phyloP scores from a whole-genome alignment of 2,113 vertebrate species.

The Morone saxatilis region DNA sequence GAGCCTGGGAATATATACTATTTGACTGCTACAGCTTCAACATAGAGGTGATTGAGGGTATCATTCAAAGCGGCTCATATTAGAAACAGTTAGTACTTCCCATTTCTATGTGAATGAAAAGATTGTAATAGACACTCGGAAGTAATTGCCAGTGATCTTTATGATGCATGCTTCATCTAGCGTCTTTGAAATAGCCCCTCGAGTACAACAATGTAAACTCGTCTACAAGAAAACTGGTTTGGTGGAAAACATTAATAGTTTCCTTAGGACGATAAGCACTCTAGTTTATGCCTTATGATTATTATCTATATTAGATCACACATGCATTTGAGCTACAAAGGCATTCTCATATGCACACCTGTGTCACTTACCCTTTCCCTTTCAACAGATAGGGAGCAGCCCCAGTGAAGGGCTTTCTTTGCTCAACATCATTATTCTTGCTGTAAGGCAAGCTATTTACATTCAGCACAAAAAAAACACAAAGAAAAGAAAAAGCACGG shows the following conservation, averaged over 20 bases:
- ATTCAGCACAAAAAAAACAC: constrained; percentile 82
- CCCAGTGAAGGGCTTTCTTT: constrained; percentile 91
- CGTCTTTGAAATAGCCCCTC: constrained; percentile 40
- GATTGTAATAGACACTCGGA: constrained; percentile 43
- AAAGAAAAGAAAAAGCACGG: constrained; percentile 27
- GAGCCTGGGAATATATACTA: constrained; percentile 10
- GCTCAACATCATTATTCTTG: constrained; percentile 89
- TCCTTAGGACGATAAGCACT: constrained; percentile 47
- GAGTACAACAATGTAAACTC: constrained; percentile 41
- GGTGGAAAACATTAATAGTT: constrained; percentile 24
- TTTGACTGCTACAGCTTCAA: constrained; percentile 8
- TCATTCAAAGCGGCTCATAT: constrained; percentile 14
- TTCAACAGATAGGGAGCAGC: constrained; percentile 94
- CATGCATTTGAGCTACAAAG: constrained; percentile 59
- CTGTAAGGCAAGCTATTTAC: constrained; percentile 90
- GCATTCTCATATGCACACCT: constrained; percentile 65
- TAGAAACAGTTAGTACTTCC: constrained; percentile 30
- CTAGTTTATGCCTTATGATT: constrained; percentile 32
- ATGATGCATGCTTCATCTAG: constrained; percentile 54
- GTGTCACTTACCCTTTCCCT: constrained; percentile 95
- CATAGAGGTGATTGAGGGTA: constrained; percentile 18
- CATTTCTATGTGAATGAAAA: constrained; percentile 43
- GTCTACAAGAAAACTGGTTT: constrained; percentile 18
- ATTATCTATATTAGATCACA: constrained; percentile 60
- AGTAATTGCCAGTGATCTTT: constrained; percentile 52